A percentile compares a stretch with the other conserved stretches of the same genome.
Evolutionary conservation across 1,140 invertebrate species (phyloP).

Genomic region (Hetaerina americana): DNA sequence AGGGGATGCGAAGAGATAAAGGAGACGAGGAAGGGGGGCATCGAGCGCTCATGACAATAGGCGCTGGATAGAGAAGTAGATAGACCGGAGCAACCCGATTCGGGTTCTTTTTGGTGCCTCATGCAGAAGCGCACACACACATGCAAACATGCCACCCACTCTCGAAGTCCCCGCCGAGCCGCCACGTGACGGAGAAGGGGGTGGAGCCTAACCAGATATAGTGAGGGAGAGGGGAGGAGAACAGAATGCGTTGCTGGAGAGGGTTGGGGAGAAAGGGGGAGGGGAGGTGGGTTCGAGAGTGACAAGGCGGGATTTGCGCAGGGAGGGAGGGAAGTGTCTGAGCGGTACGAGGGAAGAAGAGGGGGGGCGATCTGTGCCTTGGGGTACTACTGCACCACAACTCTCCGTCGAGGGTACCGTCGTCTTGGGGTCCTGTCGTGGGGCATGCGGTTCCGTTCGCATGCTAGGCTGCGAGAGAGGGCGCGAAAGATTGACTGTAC

Average conservation of each 20-base stretch:
- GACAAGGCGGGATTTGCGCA: conserved; percentile 1
- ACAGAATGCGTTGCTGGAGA: background rate
- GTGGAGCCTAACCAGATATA: background rate
- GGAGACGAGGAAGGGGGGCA: background rate
- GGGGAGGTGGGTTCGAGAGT: background rate
- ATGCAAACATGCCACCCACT: background rate
- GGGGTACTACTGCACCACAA: too few species aligned
- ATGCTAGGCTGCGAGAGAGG: background rate
- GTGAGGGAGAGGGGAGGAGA: background rate
- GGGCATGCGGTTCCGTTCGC: background rate
- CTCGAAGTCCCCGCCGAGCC: background rate
- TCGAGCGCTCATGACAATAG: too few species aligned
- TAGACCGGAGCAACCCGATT: background rate
- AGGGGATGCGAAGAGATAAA: background rate
- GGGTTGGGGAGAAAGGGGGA: background rate
- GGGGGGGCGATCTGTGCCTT: too few species aligned
- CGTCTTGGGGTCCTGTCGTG: background rate
- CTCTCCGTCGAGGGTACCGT: too few species aligned
- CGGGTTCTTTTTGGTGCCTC: background rate
- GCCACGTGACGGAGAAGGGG: background rate
- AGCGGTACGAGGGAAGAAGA: too few species aligned
- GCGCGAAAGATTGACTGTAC: background rate
- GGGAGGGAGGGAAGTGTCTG: background rate
- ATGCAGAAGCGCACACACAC: too few species aligned
- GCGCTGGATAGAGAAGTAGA: too few species aligned